Evolutionary conservation across 2,113 vertebrate species (phyloP).

Genomic region (Noctilio leporinus): DNA sequence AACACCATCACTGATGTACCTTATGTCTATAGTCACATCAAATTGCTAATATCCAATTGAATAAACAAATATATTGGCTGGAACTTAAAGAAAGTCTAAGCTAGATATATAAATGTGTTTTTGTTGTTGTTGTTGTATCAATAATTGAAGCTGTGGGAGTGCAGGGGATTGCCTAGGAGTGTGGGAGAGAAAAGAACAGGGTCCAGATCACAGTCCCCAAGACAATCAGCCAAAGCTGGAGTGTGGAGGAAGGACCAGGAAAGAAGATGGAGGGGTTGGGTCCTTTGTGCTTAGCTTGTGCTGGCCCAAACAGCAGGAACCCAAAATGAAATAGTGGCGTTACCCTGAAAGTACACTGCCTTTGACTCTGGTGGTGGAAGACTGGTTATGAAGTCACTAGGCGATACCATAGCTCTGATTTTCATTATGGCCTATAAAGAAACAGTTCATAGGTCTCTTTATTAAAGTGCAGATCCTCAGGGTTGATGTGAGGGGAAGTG

Average conservation of each 20-base stretch:
- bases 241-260: neutral
- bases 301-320: neutral
- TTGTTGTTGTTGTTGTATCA: neutral
- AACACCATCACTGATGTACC: too few relatives aligned
- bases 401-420: neutral
- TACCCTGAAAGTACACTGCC: neutral
- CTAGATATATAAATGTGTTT: neutral
- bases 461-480: neutral
- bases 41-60: neutral
- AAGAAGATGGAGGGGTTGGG: neutral
- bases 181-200: neutral
- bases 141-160: too few relatives aligned
- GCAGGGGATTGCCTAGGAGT: neutral
- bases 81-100: neutral
- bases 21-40: too few relatives aligned
- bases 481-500: neutral
- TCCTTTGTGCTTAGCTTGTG: neutral
- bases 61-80: neutral
- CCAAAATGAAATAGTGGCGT: neutral
- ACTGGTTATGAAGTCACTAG: neutral
- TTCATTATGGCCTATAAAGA: neutral
- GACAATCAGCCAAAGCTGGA: rapidly evolving
- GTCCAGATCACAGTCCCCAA: neutral
- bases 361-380: neutral
- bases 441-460: neutral